Evolutionary conservation across 2,797 vertebrate species (phyloP).

Genomic region (Hydrophis major): DNA sequence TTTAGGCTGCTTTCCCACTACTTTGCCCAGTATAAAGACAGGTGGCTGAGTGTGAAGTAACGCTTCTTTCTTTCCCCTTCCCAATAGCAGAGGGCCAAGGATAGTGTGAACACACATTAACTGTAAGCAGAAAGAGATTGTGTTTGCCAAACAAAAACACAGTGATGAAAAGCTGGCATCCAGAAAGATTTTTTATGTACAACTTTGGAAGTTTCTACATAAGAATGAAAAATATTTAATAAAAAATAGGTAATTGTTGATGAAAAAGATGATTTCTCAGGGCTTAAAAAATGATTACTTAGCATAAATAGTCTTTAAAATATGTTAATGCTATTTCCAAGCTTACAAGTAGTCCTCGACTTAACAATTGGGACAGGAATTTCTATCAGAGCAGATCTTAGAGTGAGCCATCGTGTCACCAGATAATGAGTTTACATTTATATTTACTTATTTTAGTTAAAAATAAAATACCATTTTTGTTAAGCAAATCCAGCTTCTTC

Average conservation of each 20-base stretch:
- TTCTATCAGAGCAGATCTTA: neutral
- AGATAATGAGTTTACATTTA: neutral
- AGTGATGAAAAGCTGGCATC: neutral
- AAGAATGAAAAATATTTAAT: neutral
- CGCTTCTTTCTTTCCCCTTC: neutral
- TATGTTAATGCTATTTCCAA: neutral
- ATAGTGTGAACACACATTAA: neutral
- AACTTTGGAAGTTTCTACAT: neutral
- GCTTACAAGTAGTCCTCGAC: neutral
- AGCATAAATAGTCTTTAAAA: neutral
- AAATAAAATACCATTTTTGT: neutral
- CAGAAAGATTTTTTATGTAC: neutral
- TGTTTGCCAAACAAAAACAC: neutral
- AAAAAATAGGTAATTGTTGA: neutral
- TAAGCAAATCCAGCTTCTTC: neutral
- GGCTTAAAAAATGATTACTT: neutral
- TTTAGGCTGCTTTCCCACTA: conserved; percentile 1
- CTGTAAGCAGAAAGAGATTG: neutral
- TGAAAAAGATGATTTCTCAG: neutral
- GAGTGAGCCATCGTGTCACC: neutral
- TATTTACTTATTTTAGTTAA: neutral
- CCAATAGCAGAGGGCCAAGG: neutral
- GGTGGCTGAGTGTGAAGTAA: neutral
- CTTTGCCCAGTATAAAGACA: neutral
- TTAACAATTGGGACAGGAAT: neutral